A percentile compares a stretch with the other conserved stretches of the same genome.
Conservation (phyloP, 1,140 invertebrate genomes). For the Pemphigus obesinymphae region DNA sequence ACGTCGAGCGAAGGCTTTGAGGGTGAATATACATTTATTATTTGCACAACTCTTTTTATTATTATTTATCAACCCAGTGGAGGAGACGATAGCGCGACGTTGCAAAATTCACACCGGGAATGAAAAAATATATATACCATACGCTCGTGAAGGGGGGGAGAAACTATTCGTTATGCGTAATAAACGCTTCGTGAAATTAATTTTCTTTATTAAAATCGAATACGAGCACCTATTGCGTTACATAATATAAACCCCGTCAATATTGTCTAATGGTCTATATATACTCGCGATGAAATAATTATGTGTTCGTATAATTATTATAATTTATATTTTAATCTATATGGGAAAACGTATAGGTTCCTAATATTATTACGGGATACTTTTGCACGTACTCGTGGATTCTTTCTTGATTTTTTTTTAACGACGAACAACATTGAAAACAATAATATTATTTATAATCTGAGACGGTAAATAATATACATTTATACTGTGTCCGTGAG, state of each 20-base stretch:
- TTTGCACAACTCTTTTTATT: constrained; percentile 36
- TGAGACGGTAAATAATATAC: no score
- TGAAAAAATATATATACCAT: background rate
- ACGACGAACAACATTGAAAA: no score
- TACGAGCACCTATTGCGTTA: no score
- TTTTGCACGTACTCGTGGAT: no score
- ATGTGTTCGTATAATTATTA: no score
- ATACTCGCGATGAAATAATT: background rate
- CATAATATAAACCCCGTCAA: no score
- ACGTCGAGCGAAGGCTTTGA: background rate
- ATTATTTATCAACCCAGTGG: background rate
- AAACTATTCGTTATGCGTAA: constrained; percentile 23
- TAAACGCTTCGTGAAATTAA: constrained; percentile 13
- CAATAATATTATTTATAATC: no score
- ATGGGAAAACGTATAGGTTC: no score
- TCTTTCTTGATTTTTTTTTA: background rate
- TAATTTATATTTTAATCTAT: no score
- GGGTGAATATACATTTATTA: constrained; percentile 30
- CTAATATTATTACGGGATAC: no score
- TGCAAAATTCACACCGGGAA: background rate
- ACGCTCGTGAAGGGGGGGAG: background rate
- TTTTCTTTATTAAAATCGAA: constrained; percentile 15
- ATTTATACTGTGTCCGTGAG: no score
- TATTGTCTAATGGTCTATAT: no score
- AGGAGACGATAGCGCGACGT: background rate